These are phyloP conservation scores for Incurvaria masculella DNA, from an alignment of 2,888 invertebrate species.

Conservation along the genomic window DNA sequence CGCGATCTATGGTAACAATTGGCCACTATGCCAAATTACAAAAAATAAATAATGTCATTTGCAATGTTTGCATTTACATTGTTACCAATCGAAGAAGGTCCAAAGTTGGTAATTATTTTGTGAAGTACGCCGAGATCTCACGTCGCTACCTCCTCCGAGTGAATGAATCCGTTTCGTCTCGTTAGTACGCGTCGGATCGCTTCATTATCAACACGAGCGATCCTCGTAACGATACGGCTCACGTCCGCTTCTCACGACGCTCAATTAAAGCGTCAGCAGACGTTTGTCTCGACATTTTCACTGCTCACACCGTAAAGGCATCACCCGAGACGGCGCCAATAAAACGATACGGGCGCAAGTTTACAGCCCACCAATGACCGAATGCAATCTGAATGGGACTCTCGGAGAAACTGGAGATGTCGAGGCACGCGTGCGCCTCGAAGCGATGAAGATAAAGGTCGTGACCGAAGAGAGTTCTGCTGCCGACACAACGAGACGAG, in stretches of 20 bases:
- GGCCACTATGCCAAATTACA: too few relatives aligned
- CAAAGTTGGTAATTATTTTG: too few relatives aligned
- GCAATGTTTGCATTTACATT: too few relatives aligned
- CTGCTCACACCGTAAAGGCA: neutral
- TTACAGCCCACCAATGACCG: neutral
- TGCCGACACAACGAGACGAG: too few relatives aligned
- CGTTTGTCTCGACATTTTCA: neutral
- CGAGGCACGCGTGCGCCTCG: neutral
- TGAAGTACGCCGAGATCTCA: too few relatives aligned
- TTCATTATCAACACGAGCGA: neutral
- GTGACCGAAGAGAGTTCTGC: neutral
- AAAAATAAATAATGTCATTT: too few relatives aligned
- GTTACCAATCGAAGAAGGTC: too few relatives aligned
- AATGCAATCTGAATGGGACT: neutral
- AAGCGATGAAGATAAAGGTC: neutral
- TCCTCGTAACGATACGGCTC: neutral
- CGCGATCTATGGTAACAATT: too few relatives aligned
- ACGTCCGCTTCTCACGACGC: neutral
- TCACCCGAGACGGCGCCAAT: neutral
- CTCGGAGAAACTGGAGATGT: neutral
- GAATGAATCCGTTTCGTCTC: neutral
- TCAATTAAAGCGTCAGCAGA: neutral
- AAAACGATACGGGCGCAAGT: neutral
- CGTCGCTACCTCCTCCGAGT: too few relatives aligned
- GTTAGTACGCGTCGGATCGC: neutral